Conservation (phyloP, 2,797 vertebrate genomes). For the Rhadinocentrus ornatus region DNA sequence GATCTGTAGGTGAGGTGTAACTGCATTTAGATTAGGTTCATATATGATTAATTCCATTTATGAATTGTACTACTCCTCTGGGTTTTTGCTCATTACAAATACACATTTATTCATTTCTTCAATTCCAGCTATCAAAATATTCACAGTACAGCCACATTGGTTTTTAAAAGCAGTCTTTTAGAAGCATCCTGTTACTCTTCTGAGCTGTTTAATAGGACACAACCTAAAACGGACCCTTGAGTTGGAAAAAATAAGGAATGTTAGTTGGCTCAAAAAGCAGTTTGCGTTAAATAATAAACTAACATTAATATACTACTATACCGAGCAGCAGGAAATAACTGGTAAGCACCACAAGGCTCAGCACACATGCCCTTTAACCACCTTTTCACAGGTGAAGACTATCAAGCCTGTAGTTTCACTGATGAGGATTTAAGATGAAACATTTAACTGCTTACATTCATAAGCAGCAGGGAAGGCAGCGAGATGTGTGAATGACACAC, state of each 20-base stretch:
- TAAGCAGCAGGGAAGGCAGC: no score
- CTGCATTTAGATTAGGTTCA: conserved; percentile 36
- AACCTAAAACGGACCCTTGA: background rate
- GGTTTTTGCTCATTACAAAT: background rate
- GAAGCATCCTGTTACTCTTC: background rate
- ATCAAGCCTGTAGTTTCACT: background rate
- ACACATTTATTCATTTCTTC: background rate
- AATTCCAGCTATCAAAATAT: background rate
- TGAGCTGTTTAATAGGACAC: background rate
- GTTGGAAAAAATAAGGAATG: background rate
- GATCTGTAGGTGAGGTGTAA: conserved; percentile 22
- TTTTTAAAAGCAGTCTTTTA: background rate
- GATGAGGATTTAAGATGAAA: no score
- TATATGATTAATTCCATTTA: conserved; percentile 31
- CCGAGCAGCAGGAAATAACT: background rate
- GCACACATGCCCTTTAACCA: background rate
- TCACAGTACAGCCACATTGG: no score
- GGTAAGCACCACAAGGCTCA: background rate
- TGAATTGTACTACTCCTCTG: conserved; percentile 3
- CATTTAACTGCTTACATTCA: no score
- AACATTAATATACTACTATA: background rate
- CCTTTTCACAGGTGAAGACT: background rate
- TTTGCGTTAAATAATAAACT: no score
- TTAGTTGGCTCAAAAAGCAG: background rate
- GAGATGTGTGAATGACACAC: no score